These are phyloP conservation scores for Nomada hirtipes DNA, from an alignment of 2,888 invertebrate species.

Conservation along the genomic window DNA sequence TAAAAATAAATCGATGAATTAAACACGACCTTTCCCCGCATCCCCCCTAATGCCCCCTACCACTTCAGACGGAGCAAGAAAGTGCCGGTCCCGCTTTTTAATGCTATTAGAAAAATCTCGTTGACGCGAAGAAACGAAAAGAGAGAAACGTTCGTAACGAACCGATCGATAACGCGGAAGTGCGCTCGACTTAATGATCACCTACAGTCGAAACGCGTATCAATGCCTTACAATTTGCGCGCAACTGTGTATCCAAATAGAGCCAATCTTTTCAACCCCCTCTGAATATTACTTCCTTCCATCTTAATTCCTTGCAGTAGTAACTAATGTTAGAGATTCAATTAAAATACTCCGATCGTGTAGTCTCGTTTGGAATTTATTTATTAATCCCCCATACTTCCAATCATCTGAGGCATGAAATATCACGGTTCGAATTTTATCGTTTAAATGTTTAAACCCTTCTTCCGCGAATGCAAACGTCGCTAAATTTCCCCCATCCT, in stretches of 20 bases:
- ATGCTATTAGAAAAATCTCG: conserved; percentile 33
- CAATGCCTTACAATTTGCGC: conserved; percentile 4
- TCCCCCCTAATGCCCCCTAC: background rate
- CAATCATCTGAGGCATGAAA: background rate
- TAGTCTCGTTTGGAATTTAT: background rate
- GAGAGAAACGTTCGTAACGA: conserved; percentile 25
- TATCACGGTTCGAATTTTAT: background rate
- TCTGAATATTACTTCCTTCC: background rate
- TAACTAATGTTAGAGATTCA: background rate
- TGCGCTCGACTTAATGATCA: conserved; percentile 26
- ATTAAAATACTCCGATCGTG: too few species aligned
- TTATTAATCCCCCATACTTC: background rate
- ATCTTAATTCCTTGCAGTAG: background rate
- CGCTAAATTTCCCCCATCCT: background rate
- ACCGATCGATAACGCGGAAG: conserved; percentile 41
- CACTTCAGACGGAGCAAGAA: background rate
- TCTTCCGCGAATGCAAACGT: background rate
- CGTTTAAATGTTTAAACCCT: background rate
- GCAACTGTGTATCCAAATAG: background rate
- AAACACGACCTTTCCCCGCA: background rate
- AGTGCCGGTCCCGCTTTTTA: background rate
- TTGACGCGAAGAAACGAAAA: conserved; percentile 15
- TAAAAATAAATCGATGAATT: conserved; percentile 50
- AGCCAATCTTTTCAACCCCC: background rate
- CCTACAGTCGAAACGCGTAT: conserved; percentile 15